Percentiles rank a stretch among this genome's conserved stretches.
phyloP scores from a whole-genome alignment of 2,797 vertebrate species.

The Myotis vivesi region DNA sequence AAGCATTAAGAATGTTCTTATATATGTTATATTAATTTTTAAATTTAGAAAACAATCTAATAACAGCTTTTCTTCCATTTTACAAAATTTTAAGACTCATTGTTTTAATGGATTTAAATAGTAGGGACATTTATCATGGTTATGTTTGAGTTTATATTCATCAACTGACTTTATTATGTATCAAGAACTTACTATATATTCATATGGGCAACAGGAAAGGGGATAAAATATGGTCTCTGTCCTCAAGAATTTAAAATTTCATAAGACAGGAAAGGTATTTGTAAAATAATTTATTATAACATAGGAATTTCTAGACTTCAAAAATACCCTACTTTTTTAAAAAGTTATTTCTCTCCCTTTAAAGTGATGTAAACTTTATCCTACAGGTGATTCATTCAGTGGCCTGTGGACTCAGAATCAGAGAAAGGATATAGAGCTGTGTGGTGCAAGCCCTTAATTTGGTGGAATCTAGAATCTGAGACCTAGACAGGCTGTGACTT shows the following conservation, averaged over 20 bases:
- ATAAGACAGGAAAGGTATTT: background rate
- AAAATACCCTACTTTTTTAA: conserved; percentile 1
- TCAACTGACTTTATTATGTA: conserved; percentile 18
- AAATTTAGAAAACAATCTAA: background rate
- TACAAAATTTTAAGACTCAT: conserved; percentile 29
- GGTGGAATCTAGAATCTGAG: background rate
- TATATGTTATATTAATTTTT: background rate
- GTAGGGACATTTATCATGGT: background rate
- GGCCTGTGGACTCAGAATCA: conserved; percentile 22
- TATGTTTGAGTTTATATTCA: conserved; percentile 23
- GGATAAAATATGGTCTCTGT: conserved; percentile 18
- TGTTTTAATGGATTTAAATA: conserved; percentile 54
- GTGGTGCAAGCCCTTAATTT: background rate
- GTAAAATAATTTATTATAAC: conserved; percentile 41
- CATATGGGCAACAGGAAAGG: background rate
- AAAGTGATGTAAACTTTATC: background rate
- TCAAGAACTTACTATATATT: conserved; percentile 30
- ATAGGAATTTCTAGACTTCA: conserved; percentile 43
- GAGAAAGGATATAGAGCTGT: background rate
- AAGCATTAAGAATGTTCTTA: conserved; percentile 61
- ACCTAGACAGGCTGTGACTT: background rate
- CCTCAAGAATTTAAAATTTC: conserved; percentile 25
- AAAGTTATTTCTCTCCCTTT: background rate
- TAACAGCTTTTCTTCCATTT: conserved; percentile 47
- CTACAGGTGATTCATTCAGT: background rate